These are phyloP conservation scores for Pygoscelis adeliae DNA, from an alignment of 2,113 vertebrate genomes.

Conservation along the genomic window DNA sequence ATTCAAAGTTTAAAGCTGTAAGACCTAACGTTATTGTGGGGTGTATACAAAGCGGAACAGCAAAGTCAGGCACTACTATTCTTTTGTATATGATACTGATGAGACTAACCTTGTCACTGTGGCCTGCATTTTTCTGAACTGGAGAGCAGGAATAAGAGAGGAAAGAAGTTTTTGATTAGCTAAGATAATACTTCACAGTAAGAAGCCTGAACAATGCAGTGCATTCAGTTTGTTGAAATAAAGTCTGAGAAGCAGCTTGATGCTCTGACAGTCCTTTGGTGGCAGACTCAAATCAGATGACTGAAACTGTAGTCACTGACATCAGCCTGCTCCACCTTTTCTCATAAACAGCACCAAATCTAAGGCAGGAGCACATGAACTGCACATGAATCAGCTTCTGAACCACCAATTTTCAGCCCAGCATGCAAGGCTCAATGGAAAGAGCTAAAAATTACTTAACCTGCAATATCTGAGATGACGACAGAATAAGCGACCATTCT, in stretches of 20 bases:
- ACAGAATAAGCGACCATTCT: not conserved
- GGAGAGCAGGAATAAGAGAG: not conserved
- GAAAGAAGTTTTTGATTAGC: not conserved
- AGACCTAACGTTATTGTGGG: not conserved
- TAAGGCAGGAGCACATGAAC: not conserved
- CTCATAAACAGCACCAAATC: not conserved
- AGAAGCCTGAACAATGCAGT: not conserved
- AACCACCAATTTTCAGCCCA: not conserved
- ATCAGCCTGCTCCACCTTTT: not conserved
- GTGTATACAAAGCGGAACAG: not conserved
- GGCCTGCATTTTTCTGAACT: not conserved
- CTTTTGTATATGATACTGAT: not conserved
- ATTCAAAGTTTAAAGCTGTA: not conserved
- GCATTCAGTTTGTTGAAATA: not conserved
- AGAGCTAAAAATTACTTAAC: not conserved
- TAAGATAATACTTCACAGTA: not conserved
- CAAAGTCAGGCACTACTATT: not conserved
- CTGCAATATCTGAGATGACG: not conserved
- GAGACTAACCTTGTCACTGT: not conserved
- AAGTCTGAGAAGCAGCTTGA: not conserved
- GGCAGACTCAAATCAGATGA: not conserved
- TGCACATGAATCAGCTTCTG: not conserved
- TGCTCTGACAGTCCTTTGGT: not conserved
- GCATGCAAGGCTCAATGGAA: not conserved
- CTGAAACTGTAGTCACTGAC: not conserved